These are phyloP conservation scores for Parascotia fuliginaria DNA, from an alignment of 2,888 invertebrate species.

Conservation along the genomic window DNA sequence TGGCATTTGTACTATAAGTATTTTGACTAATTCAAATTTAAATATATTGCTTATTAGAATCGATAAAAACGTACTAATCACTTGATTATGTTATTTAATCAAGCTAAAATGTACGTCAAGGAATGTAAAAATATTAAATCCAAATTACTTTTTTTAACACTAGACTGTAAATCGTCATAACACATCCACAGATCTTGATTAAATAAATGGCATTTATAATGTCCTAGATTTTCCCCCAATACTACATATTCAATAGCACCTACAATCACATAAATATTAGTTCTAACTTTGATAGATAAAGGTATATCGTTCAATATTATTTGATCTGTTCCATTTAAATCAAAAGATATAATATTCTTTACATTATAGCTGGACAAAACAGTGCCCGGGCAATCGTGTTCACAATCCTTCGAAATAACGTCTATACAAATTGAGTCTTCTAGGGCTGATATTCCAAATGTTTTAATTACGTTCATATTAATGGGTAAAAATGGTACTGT, in stretches of 20 bases:
- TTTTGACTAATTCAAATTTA: slow-evolving; percentile 16
- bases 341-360: slow-evolving; percentile 19
- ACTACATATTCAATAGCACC: slow-evolving; percentile 23
- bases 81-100: slow-evolving; percentile 19
- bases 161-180: slow-evolving; percentile 19
- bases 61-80: slow-evolving; percentile 14
- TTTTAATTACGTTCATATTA: slow-evolving; percentile 16
- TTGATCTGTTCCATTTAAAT: slow-evolving; percentile 19
- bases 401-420: slow-evolving; percentile 17
- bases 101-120: slow-evolving; percentile 8
- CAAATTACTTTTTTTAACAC: too few relatives aligned
- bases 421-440: slow-evolving; percentile 19
- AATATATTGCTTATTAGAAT: slow-evolving; percentile 16
- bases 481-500: slow-evolving; percentile 18
- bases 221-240: slow-evolving; percentile 18
- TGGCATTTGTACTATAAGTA: slow-evolving; percentile 19
- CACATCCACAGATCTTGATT: slow-evolving; percentile 22
- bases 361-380: too few relatives aligned
- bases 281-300: slow-evolving; percentile 18
- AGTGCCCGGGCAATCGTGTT: slow-evolving; percentile 18
- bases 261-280: slow-evolving; percentile 17
- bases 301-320: slow-evolving; percentile 18
- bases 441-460: slow-evolving; percentile 19
- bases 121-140: slow-evolving; percentile 21
- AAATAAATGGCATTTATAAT: slow-evolving; percentile 22